Evolutionary conservation across 1,140 invertebrate species (phyloP), one percentile per base, ranked within the genome.

Genomic region (Galleria mellonella): DNA sequence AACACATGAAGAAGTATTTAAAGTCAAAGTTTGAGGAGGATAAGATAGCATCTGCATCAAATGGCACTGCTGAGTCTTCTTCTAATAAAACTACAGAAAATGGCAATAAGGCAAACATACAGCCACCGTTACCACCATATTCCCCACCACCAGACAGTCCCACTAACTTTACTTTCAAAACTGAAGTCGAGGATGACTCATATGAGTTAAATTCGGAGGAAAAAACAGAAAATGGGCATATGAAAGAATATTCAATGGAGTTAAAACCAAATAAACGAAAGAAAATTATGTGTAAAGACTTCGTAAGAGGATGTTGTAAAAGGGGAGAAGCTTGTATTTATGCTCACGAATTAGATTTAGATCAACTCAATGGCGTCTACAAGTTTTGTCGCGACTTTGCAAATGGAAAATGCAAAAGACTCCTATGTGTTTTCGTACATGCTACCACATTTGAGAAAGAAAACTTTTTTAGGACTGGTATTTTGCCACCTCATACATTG

Each of bases 1-100:
- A 70, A 62, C 66, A 65, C 28, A 83, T 82, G 72, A 79, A 75
- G 58, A 81, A 82, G 33, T 79, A 64, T 40, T 59, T 77, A 8
- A 69, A 62, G 28, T 68, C 50, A 0, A 77, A 75, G 51, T 62
- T 69, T 41, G 63, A 66, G 35, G 43, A 48, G 12, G 38, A 43
- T 23, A 23, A 23, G 17, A 6, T 23, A 23, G 17, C 17, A 6
- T 23, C 17, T 2, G 6, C 17, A 6, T 23, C 17, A 3, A 23
- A 6, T 23, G 17, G 17, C 2, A 3, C 17, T 23, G 17, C 17
- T 2, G 2, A 2, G 2, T 3, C 17, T 2, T 23, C 17, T 23
- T 15, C 9, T 27, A 41, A 32, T 13, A 51, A 43, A 12, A 10
- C 32, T 8, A 53, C 41, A 4, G 49, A 33, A n/a, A 35, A 43